These are phyloP conservation scores for Heteromormyrus szaboi DNA, from an alignment of 2,797 vertebrate genomes.

Conservation along the genomic window DNA sequence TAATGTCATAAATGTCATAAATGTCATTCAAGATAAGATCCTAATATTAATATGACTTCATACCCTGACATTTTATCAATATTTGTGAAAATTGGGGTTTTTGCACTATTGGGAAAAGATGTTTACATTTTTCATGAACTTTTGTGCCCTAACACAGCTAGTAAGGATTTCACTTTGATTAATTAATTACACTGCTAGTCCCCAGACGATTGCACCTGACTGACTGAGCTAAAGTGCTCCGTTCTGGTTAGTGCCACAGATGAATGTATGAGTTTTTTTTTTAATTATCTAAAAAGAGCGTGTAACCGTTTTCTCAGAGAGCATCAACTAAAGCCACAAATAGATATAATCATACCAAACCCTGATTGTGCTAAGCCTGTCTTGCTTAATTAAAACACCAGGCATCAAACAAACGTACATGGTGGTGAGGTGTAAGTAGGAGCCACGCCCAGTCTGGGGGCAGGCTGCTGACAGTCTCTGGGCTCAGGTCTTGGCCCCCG, in stretches of 20 bases:
- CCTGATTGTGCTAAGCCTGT: neutral
- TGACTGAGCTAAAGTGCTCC: neutral
- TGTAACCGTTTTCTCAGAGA: neutral
- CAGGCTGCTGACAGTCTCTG: neutral
- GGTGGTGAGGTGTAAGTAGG: neutral
- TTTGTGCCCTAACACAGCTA: neutral
- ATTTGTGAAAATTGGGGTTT: neutral
- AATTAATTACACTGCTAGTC: neutral
- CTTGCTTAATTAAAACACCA: neutral
- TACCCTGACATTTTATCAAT: neutral
- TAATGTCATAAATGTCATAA: neutral
- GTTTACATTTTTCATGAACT: neutral
- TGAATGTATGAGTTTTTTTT: neutral
- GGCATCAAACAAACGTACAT: neutral
- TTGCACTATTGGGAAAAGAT: neutral
- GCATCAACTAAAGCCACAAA: neutral
- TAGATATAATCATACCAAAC: neutral
- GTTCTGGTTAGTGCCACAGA: neutral
- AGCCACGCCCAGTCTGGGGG: neutral
- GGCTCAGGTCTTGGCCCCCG: neutral
- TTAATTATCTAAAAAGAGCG: neutral
- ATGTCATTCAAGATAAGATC: neutral
- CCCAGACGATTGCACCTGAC: neutral
- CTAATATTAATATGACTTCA: neutral
- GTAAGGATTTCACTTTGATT: neutral